Evolutionary conservation across 2,888 invertebrate genomes (phyloP), one percentile per base, ranked within the genome.

Genomic region (Nomada goodeniana): DNA sequence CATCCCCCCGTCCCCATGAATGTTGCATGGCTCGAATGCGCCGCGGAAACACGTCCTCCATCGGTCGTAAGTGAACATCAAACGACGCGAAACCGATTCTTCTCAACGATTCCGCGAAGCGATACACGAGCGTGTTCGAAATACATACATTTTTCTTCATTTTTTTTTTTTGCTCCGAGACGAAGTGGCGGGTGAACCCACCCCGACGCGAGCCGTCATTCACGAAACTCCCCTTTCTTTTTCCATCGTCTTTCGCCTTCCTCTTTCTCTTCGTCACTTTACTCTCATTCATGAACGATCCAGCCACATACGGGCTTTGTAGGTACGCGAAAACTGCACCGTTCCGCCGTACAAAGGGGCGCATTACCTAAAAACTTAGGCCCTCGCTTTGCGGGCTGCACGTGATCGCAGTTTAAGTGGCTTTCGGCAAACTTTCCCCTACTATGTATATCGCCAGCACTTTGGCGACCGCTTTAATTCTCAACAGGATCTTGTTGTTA

Each of bases 361-460:
- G 71, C 78, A 71, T 83, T 83, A 83, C 78, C 83, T 55, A 55
- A 83, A 36, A 83, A 79, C 74, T 75, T 74, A 50, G 55, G 55
- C 67, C 26, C 44, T 50, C 65, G 70, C 59, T 83, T 63, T 59
- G 67, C 57, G 73, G 44, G 42, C 64, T 23, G 77, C 52, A 68
- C 55, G 68, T 70, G 75, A 82, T 68, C 78, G 72, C 60, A 65
- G 60, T 72, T 82, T 64, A 72, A 82, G 82, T 64, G 59, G 72
- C 64, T 82, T 82, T 72, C 71, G 76, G n/a, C 75, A 71, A 82
- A 82, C 67, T 82, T 72, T 53, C 50, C 26, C 36, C 29, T 53
- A 47, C 47, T 42, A n/a, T 20, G 20, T 26, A 20, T 26, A 23
- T 29, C 36, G 65, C 44, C 23, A 18, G 15, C 52, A 23, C 59